These are phyloP conservation scores for Mactra quadrangularis DNA, from an alignment of 1,140 invertebrate species.

Conservation along the genomic window DNA sequence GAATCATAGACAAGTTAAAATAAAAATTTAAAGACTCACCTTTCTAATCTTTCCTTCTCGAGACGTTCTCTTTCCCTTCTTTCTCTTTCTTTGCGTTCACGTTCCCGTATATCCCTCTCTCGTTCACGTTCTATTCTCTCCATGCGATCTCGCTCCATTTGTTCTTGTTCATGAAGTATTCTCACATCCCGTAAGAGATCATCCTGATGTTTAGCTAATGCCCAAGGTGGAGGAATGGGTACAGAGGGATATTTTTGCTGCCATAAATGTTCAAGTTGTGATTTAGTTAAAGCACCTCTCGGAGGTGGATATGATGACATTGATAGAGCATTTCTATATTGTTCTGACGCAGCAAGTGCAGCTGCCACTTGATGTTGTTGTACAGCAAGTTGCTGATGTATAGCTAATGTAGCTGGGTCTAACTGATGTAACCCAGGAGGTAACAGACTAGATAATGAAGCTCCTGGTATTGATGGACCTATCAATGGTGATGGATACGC, in stretches of 20 bases:
- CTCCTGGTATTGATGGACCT: conserved; percentile 51
- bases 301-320: conserved; percentile 68
- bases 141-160: conserved; percentile 79
- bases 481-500: conserved; percentile 61
- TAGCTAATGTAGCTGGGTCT: conserved; percentile 65
- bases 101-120: conserved; percentile 66
- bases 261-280: conserved; percentile 82
- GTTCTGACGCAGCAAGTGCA: conserved; percentile 62
- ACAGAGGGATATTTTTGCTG: conserved; percentile 82
- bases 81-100: conserved; percentile 83
- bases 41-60: conserved; percentile 72
- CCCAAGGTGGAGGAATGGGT: conserved; percentile 79
- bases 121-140: conserved; percentile 72
- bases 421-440: conserved; percentile 63
- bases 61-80: conserved; percentile 85
- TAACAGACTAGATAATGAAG: conserved; percentile 46
- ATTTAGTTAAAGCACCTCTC: conserved; percentile 74
- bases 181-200: conserved; percentile 81
- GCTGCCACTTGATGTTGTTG: conserved; percentile 74
- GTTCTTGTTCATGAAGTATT: conserved; percentile 82
- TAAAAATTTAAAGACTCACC: conserved; percentile 38
- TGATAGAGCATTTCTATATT: conserved; percentile 60
- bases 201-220: conserved; percentile 79
- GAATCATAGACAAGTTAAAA: too few relatives aligned
- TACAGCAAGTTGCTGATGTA: conserved; percentile 70